Conservation (phyloP, 2,113 vertebrate genomes). For the Tinamus guttatus region DNA sequence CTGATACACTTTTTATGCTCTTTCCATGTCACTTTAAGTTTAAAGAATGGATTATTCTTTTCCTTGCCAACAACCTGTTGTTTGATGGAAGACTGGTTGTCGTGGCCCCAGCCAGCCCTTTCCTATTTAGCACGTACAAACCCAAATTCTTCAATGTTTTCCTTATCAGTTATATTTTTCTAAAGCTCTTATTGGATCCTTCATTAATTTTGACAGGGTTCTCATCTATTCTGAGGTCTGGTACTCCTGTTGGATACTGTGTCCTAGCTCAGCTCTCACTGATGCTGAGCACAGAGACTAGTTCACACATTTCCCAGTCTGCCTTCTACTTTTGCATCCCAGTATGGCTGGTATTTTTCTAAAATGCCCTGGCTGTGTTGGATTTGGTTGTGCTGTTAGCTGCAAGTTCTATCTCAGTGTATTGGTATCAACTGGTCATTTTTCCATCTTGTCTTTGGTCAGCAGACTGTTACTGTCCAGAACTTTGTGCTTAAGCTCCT, state of each 20-base stretch:
- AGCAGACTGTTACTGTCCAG: not conserved
- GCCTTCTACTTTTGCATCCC: not conserved
- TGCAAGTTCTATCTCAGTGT: not conserved
- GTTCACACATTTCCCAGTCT: rapidly evolving
- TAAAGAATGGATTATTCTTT: not conserved
- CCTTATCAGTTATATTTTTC: not conserved
- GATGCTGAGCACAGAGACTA: rapidly evolving
- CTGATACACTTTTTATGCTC: not conserved
- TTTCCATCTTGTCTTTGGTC: not conserved
- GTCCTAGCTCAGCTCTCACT: not conserved
- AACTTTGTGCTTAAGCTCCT: not conserved
- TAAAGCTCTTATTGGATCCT: not conserved
- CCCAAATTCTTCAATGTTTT: not conserved
- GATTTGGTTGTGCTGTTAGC: not conserved
- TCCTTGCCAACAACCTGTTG: not conserved
- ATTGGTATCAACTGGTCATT: not conserved
- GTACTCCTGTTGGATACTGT: not conserved
- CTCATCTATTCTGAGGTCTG: not conserved
- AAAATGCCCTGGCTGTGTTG: not conserved
- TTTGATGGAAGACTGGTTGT: not conserved
- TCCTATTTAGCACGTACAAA: not conserved
- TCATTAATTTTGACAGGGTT: not conserved
- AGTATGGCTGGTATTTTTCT: not conserved
- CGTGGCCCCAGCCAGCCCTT: not conserved
- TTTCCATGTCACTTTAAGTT: not conserved